phyloP scores from a whole-genome alignment of 2,888 invertebrate species.

The Vesta saturnalis region DNA sequence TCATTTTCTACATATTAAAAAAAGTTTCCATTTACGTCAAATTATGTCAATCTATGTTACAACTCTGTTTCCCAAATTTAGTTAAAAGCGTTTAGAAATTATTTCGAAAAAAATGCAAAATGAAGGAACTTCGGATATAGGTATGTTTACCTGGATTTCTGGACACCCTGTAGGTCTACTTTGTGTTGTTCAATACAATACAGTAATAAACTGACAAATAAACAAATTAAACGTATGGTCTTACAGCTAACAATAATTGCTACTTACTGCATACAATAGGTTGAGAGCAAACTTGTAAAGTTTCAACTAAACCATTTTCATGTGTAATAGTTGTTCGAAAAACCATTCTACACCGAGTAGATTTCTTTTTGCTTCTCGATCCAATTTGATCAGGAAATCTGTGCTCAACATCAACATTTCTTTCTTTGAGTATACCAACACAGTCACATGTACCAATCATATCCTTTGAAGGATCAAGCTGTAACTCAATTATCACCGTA shows the following conservation, averaged over 20 bases:
- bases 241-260: background rate
- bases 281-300: slow-evolving; percentile 88
- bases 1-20: no score
- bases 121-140: no score
- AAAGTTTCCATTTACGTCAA: no score
- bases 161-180: no score
- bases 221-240: background rate
- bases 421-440: slow-evolving; percentile 95
- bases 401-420: slow-evolving; percentile 95
- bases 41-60: no score
- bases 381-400: slow-evolving; percentile 86
- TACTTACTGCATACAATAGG: slow-evolving; percentile 93
- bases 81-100: no score
- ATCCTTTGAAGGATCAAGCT: slow-evolving; percentile 87
- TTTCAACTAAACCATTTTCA: slow-evolving; percentile 81
- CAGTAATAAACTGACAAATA: background rate
- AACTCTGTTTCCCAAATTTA: no score
- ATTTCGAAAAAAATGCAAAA: no score
- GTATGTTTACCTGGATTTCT: no score
- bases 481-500: slow-evolving; percentile 93
- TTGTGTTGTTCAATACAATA: no score
- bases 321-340: slow-evolving; percentile 86
- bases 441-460: slow-evolving; percentile 96
- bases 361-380: slow-evolving; percentile 89
- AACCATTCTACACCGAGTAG: slow-evolving; percentile 93